Conservation (phyloP, 2,113 vertebrate species). For the Xyrauchen texanus region DNA sequence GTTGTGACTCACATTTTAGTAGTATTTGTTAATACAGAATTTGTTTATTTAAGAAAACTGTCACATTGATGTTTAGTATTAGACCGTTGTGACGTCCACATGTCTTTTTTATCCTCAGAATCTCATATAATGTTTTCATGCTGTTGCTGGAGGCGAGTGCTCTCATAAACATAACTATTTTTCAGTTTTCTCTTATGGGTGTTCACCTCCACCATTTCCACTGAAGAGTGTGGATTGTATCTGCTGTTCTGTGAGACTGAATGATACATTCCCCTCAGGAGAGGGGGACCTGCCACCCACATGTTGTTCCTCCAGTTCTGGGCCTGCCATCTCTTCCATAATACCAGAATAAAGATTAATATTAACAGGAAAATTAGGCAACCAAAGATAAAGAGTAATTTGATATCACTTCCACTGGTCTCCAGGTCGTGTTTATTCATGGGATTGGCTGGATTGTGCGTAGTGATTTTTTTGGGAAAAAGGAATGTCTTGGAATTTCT, state of each 20-base stretch:
- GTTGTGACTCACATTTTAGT: slow-evolving; percentile 1
- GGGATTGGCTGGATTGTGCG: not conserved
- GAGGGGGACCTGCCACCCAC: not conserved
- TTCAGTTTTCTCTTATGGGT: no score
- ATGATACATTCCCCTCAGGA: no score
- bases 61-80: not conserved
- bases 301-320: not conserved
- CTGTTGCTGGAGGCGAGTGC: no score
- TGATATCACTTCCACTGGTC: no score
- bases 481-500: not conserved
- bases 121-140: no score
- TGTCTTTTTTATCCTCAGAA: no score
- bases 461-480: not conserved
- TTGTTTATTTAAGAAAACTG: slow-evolving; percentile 5
- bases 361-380: not conserved
- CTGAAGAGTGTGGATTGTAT: no score
- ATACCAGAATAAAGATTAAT: not conserved
- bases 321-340: not conserved
- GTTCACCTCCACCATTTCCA: no score
- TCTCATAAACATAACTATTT: no score
- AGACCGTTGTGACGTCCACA: not conserved
- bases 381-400: not conserved
- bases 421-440: not conserved
- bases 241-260: no score
- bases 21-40: slow-evolving; percentile 8